Base-by-base conservation (phyloP, 2,797 vertebrate genomes). In the Crenuchus spilurus region DNA sequence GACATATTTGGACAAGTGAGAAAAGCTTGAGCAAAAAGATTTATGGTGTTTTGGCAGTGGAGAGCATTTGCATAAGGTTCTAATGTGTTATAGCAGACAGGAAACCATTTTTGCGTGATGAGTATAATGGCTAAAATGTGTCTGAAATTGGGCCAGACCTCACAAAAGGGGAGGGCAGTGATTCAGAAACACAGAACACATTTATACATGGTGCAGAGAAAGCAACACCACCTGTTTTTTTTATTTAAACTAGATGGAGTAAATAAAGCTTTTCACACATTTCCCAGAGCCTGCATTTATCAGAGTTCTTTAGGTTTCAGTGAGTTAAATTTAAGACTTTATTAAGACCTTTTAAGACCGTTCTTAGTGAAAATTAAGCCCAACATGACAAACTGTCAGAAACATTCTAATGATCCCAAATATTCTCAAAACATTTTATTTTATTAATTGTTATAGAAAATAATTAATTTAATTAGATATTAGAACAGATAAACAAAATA, bases 101-200 rank as follows among this genome's bases (percentile, higher is more conserved):
- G 51, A 78, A 72, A 76, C 49, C 22, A 70, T 74, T 66, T 76
- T 75, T 63, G 70, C 60, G 65, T 76, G 77, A 79, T 72, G 72
- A 72, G 67, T 54, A 66, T 71, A 79, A 76, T 54, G 67, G 41
- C 61, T 54, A 54, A 61, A 64, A 71, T 66, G 61, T 76, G 75
- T 66, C 61, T 75, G 72, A 71, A 60, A 24, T 28, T 1, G 20
- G 26, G 67, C 72, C 72, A 79, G 44, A 60, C 67, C 66, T 60
- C 66, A 65, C 60, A 71, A 60, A 66, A 48, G 22, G 2, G 22
- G 1, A 20, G n/a, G 16, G 57, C 39, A 70, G 28, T 42, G n/a
- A 63, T 46, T 57, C 18, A 46, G 39, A 33, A 37, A 55, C 39
- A 3, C 16, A 1, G 61, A 62, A 62, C 57, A 42, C 11, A 63